phyloP scores from a whole-genome alignment of 2,797 vertebrate species.

The Cyclopterus lumpus region DNA sequence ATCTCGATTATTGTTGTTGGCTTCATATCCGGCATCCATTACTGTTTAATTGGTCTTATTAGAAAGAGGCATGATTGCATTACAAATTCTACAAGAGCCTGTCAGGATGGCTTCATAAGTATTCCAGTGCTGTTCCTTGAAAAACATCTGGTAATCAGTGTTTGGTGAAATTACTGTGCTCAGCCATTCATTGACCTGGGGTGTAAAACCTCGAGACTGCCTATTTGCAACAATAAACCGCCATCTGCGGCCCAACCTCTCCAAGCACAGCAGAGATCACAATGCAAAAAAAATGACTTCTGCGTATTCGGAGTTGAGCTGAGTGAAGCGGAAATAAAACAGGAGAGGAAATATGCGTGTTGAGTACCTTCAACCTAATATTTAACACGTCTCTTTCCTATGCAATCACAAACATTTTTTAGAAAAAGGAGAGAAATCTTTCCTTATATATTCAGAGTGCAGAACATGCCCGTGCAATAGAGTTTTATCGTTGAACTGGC shows the following conservation, averaged over 20 bases:
- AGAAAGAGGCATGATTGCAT: slow-evolving; percentile 88
- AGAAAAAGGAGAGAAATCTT: slow-evolving; percentile 17
- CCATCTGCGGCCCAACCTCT: slow-evolving; percentile 87
- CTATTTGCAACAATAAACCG: slow-evolving; percentile 89
- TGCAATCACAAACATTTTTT: slow-evolving; percentile 23
- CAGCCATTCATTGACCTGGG: slow-evolving; percentile 88
- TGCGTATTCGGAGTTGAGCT: slow-evolving; percentile 66
- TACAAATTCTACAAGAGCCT: slow-evolving; percentile 87
- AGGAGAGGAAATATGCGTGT: slow-evolving; percentile 25
- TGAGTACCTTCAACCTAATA: slow-evolving; percentile 28
- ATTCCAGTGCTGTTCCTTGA: slow-evolving; percentile 85
- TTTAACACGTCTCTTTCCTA: slow-evolving; percentile 31
- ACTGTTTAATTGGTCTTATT: slow-evolving; percentile 89
- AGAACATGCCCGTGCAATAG: slow-evolving; percentile 33
- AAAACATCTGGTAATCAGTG: slow-evolving; percentile 91
- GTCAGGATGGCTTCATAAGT: slow-evolving; percentile 87
- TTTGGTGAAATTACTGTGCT: slow-evolving; percentile 88
- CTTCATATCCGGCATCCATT: slow-evolving; percentile 87
- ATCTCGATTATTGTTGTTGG: slow-evolving; percentile 88
- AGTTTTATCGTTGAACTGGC: slow-evolving; percentile 63
- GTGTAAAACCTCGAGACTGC: slow-evolving; percentile 87
- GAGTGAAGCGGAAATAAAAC: slow-evolving; percentile 60
- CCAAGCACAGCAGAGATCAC: slow-evolving; percentile 74
- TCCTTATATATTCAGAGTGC: slow-evolving; percentile 33
- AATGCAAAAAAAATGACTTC: slow-evolving; percentile 71